phyloP scores from a whole-genome alignment of 1,140 invertebrate species.

The Psix sp. region DNA sequence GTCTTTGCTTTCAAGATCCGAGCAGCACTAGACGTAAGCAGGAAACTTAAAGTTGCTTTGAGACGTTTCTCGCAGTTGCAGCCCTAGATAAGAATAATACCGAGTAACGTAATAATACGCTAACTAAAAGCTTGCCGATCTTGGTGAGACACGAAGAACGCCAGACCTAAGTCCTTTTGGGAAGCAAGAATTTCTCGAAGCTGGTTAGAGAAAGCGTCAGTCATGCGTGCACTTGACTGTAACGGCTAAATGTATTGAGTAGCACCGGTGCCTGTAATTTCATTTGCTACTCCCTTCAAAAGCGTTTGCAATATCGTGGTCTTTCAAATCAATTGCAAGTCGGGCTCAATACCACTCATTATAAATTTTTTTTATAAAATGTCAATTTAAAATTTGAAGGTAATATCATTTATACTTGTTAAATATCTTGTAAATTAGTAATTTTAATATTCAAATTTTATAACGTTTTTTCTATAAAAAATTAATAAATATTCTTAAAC shows the following conservation, averaged over 20 bases:
- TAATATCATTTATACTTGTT: too few species aligned
- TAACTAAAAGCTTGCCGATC: constrained; percentile 55
- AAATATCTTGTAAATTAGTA: too few species aligned
- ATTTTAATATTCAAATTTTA: too few species aligned
- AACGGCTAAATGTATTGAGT: constrained; percentile 36
- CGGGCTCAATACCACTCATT: constrained; percentile 38
- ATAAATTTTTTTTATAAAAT: too few species aligned
- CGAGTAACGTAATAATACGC: constrained; percentile 63
- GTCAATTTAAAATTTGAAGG: too few species aligned
- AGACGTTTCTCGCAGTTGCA: constrained; percentile 50
- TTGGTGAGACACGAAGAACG: constrained; percentile 22
- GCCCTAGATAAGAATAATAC: constrained; percentile 64
- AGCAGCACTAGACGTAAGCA: constrained; percentile 30
- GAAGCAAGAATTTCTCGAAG: constrained; percentile 35
- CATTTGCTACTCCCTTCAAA: constrained; percentile 46
- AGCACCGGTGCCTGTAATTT: constrained; percentile 52
- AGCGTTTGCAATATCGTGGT: constrained; percentile 58
- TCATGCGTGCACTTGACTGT: constrained; percentile 56
- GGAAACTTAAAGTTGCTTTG: constrained; percentile 55
- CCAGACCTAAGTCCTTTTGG: constrained; percentile 45
- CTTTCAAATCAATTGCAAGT: constrained; percentile 34
- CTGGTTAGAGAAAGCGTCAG: constrained; percentile 52
- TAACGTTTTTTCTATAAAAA: too few species aligned
- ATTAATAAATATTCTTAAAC: too few species aligned
- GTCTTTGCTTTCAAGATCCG: constrained; percentile 35